phyloP scores from a whole-genome alignment of 2,113 vertebrate species.

The Dendrocopos noguchii region DNA sequence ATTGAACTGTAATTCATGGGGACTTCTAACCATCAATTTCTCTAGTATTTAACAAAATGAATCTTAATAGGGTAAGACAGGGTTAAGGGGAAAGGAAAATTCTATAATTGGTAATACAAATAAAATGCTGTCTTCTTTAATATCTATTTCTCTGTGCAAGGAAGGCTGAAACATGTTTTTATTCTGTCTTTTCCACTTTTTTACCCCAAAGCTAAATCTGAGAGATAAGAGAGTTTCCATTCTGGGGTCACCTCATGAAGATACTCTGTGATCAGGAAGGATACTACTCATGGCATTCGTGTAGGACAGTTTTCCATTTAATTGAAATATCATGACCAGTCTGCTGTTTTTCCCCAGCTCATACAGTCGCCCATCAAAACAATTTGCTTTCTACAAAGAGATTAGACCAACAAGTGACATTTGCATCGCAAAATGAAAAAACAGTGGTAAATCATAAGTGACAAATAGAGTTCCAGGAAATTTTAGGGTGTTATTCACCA shows the following conservation, averaged over 20 bases:
- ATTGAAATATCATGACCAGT: not conserved
- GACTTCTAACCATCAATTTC: not conserved
- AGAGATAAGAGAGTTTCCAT: not conserved
- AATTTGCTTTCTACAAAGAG: constrained; percentile 28
- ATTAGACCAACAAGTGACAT: constrained; percentile 10
- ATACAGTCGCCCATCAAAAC: constrained; percentile 36
- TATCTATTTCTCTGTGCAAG: not conserved
- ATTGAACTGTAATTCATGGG: not conserved
- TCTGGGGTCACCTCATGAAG: not conserved
- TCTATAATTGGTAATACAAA: not conserved
- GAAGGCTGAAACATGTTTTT: not conserved
- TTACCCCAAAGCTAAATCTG: not conserved
- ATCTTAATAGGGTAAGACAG: not conserved
- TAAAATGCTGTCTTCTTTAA: not conserved
- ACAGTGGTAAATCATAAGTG: constrained; percentile 12
- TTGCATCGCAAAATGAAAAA: constrained; percentile 5
- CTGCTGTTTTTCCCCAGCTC: not conserved
- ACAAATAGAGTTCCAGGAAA: constrained; percentile 41
- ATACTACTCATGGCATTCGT: not conserved
- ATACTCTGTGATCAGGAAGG: not conserved
- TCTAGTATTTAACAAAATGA: not conserved
- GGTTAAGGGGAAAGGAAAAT: not conserved
- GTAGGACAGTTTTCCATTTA: not conserved
- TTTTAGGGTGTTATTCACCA: constrained; percentile 13
- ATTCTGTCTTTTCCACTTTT: not conserved